Percentiles rank a stretch among this genome's conserved stretches.
phyloP scores from a whole-genome alignment of 53 echinoderm and acorn worm genomes.

The Crossaster papposus region DNA sequence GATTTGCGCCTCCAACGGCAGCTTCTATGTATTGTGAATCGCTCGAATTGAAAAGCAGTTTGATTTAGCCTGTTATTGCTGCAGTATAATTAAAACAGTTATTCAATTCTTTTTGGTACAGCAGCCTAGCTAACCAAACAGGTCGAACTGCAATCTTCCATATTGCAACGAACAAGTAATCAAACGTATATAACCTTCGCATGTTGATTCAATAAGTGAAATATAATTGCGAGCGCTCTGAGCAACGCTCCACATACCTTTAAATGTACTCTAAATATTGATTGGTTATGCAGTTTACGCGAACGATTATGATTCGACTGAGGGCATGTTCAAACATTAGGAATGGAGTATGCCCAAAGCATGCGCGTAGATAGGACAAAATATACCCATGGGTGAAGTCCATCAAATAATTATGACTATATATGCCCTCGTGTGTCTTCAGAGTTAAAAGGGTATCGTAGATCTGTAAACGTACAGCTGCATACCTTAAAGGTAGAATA shows the following conservation, averaged over 20 bases:
- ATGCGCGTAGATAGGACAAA: neutral
- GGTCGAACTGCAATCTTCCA: neutral
- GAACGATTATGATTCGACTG: neutral
- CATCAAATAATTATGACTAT: too few relatives aligned
- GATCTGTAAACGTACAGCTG: too few relatives aligned
- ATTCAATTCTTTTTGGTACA: neutral
- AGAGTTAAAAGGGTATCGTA: too few relatives aligned
- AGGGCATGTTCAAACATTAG: neutral
- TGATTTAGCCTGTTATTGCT: neutral
- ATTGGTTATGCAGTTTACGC: neutral
- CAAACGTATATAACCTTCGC: slow-evolving; percentile 30
- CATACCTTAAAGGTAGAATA: too few relatives aligned
- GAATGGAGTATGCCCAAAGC: neutral
- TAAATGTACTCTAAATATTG: neutral
- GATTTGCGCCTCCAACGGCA: too few relatives aligned
- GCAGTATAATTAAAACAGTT: neutral
- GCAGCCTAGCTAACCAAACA: neutral
- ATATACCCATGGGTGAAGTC: too few relatives aligned
- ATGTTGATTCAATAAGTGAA: slow-evolving; percentile 12
- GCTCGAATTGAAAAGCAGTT: neutral
- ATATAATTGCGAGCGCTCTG: slow-evolving; percentile 8
- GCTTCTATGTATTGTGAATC: too few relatives aligned
- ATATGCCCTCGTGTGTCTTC: too few relatives aligned
- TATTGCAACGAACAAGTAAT: neutral
- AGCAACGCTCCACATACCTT: neutral